Evolutionary conservation across 2,888 invertebrate species (phyloP), one percentile per base, ranked within the genome.

Genomic region (Acrobasis consociella): DNA sequence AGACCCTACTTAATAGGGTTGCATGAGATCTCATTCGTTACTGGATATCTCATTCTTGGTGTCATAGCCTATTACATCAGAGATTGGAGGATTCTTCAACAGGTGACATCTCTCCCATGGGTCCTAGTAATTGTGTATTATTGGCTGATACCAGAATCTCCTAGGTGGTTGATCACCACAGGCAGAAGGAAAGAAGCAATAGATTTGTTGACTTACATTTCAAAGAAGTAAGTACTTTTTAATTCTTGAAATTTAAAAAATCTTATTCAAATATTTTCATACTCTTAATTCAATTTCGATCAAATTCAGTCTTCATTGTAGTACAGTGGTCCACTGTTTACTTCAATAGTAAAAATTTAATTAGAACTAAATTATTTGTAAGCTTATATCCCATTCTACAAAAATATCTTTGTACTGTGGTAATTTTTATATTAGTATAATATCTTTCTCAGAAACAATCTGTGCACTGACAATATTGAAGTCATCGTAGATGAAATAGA

Each of bases 81-180:
- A 62, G 93, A 94, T 50, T 95, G 95, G 95, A 88, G 93, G 65
- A 77, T 89, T 63, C 86, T 95, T 46, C 94, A 95, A 74, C 76
- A 94, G 13, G 91, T 90, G 0, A 93, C 94, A 8, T 94, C 94
- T 49, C 72, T 83, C 1, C 91, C 91, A 0, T 94, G 94, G 80
- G 73, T 87, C 8, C 68, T 95, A 46, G 89, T 95, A 7, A 80
- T 95, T 49, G 82, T 92, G 0, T 95, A 94, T 69, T 95, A 94
- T 74, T 96, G 95, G 94, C 75, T 96, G 9, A 86, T 96, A 62
- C 96, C 96, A 0, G 97, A 97, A 86, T 96, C 96, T 2, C 96
- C 97, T 0, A 93, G 97, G 62, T 97, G 96, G 96, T 87, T 97
- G 9, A 92, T 96, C 52, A 94, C 95, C 11, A 93, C 94, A 1